Percentiles rank a stretch among this genome's conserved stretches.
phyloP scores from a whole-genome alignment of 2,888 invertebrate species.

The Pollenia labialis region DNA sequence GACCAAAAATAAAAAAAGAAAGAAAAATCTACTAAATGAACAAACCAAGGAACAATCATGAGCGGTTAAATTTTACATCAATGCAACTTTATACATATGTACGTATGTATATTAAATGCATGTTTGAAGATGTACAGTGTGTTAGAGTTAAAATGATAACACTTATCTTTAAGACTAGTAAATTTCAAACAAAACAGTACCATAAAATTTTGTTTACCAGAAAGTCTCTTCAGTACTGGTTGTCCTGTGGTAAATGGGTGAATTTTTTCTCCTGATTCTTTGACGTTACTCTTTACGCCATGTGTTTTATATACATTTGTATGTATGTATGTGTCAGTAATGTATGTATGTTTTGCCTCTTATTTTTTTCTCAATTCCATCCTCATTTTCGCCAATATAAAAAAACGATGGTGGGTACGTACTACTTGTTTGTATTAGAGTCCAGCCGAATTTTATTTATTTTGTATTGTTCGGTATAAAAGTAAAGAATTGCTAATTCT shows the following conservation, averaged over 20 bases:
- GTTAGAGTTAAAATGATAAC: constrained; percentile 21
- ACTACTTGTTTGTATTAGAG: not conserved
- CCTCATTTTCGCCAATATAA: constrained; percentile 8
- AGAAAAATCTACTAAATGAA: constrained; percentile 12
- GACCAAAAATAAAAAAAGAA: constrained; percentile 15
- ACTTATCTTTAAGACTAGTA: constrained; percentile 24
- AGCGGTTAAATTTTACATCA: constrained; percentile 13
- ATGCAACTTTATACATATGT: not conserved
- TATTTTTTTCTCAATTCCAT: constrained; percentile 16
- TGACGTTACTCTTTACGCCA: not conserved
- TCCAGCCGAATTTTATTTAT: not conserved
- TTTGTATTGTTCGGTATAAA: not conserved
- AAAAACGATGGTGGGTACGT: not conserved
- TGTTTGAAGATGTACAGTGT: not conserved
- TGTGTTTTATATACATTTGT: not conserved
- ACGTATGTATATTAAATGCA: too few relatives aligned
- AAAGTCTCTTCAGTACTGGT: constrained; percentile 36
- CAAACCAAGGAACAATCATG: constrained; percentile 18
- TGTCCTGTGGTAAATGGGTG: constrained; percentile 31
- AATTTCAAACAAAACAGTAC: constrained; percentile 43
- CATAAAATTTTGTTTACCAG: constrained; percentile 31
- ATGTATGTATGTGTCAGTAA: not conserved
- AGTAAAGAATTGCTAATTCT: too few relatives aligned
- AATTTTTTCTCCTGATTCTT: constrained; percentile 14
- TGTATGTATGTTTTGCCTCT: not conserved